Evolutionary conservation across 1,140 invertebrate genomes (phyloP).

Genomic region (Heliothis virescens): DNA sequence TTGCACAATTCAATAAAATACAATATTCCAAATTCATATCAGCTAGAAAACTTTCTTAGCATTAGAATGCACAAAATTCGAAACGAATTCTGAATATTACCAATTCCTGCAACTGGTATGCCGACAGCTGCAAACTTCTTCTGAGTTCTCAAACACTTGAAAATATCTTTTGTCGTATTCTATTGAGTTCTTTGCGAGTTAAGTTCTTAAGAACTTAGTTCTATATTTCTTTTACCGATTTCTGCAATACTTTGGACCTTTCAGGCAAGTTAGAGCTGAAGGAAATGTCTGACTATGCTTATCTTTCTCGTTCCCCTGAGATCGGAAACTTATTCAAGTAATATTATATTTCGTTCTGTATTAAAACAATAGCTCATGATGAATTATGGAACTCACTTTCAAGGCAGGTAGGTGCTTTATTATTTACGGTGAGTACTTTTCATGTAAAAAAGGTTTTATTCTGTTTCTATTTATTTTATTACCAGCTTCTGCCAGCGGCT

Average conservation of each 20-base stretch:
- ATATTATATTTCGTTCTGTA: constrained; percentile 13
- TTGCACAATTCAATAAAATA: background rate
- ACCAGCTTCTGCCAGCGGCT: too few relatives aligned
- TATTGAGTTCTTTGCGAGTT: background rate
- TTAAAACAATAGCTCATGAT: constrained; percentile 8
- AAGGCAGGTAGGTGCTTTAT: background rate
- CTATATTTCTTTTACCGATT: background rate
- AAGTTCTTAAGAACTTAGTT: background rate
- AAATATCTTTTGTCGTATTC: constrained; percentile 2
- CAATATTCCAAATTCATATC: background rate
- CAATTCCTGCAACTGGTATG: background rate
- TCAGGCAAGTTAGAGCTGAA: background rate
- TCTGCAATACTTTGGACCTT: background rate
- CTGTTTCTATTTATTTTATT: background rate
- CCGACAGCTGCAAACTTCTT: constrained; percentile 1
- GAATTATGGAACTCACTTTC: background rate
- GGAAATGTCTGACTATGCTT: constrained; percentile 5
- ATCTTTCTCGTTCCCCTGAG: constrained; percentile 2
- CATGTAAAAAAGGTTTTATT: constrained; percentile 1
- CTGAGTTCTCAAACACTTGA: background rate
- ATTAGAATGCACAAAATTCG: background rate
- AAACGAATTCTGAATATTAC: constrained; percentile 4
- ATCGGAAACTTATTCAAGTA: constrained; percentile 10
- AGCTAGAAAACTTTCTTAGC: background rate
- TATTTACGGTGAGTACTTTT: constrained; percentile 9